Percentiles rank a stretch among this genome's conserved stretches.
These are phyloP conservation scores for Parotocinclus haroldoi DNA, from an alignment of 2,797 vertebrate species.

Conservation along the genomic window DNA sequence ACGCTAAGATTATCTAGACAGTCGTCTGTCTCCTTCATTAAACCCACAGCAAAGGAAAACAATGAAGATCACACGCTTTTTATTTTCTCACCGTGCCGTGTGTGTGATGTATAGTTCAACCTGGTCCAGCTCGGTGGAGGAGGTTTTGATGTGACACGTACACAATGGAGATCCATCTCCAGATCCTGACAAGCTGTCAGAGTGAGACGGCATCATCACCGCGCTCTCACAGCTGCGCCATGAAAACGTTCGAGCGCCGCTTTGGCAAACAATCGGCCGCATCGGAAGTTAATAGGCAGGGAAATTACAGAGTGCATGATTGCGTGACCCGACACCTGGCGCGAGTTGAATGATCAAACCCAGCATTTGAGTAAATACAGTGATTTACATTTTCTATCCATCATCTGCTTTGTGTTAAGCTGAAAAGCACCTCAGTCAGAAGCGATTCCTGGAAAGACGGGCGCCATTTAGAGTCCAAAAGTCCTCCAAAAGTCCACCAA, in stretches of 20 bases:
- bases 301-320: slow-evolving; percentile 5
- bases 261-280: not conserved
- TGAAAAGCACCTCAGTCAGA: not conserved
- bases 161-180: slow-evolving; percentile 23
- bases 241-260: not conserved
- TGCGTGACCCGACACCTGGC: slow-evolving; percentile 9
- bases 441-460: not conserved
- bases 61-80: too few species aligned
- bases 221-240: slow-evolving; percentile 28
- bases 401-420: slow-evolving; percentile 13
- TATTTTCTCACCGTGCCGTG: too few species aligned
- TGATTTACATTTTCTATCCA: slow-evolving; percentile 11
- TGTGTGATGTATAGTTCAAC: too few species aligned
- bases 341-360: slow-evolving; percentile 17
- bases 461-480: too few species aligned
- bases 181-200: slow-evolving; percentile 38
- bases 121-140: slow-evolving; percentile 14
- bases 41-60: too few species aligned
- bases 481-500: not conserved
- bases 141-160: slow-evolving; percentile 22
- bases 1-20: too few species aligned
- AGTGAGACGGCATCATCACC: slow-evolving; percentile 21
- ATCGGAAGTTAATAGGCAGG: slow-evolving; percentile 12
- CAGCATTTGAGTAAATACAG: slow-evolving; percentile 7
- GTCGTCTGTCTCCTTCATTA: too few species aligned